Conservation (phyloP, 37 sponge, comb jelly and placozoan species). For the Chondrilla cf. caribensis region DNA sequence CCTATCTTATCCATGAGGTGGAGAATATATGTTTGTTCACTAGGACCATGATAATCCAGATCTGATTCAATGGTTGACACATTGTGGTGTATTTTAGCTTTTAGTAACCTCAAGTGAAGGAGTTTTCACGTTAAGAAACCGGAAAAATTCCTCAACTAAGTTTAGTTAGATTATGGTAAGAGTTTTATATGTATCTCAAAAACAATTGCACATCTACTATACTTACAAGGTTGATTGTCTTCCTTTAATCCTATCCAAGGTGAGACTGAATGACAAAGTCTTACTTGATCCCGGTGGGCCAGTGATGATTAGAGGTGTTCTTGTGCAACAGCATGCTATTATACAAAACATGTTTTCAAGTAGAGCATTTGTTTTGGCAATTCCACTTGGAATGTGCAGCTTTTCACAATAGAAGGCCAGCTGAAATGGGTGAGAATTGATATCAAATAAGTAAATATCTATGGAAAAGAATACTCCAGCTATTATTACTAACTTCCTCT, state of each 20-base stretch:
- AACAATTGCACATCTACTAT: not conserved
- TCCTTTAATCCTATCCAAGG: slow-evolving; percentile 75
- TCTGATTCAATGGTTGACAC: too few relatives aligned
- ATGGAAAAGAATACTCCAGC: too few relatives aligned
- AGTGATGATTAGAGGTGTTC: slow-evolving; percentile 86
- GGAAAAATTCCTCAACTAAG: too few relatives aligned
- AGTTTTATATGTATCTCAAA: too few relatives aligned
- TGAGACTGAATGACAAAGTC: slow-evolving; percentile 89
- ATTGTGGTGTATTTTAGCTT: too few relatives aligned
- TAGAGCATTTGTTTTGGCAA: slow-evolving; percentile 84
- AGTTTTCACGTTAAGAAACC: too few relatives aligned
- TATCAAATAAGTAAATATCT: too few relatives aligned
- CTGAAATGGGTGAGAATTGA: not conserved
- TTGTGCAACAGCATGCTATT: slow-evolving; percentile 72
- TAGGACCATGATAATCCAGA: too few relatives aligned
- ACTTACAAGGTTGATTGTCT: slow-evolving; percentile 54
- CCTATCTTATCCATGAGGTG: too few relatives aligned
- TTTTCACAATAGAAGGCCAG: slow-evolving; percentile 59
- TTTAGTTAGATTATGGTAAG: too few relatives aligned
- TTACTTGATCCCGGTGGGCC: slow-evolving; percentile 91
- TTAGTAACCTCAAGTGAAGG: too few relatives aligned
- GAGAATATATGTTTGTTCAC: too few relatives aligned
- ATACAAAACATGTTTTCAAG: slow-evolving; percentile 90
- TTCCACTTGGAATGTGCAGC: slow-evolving; percentile 66
- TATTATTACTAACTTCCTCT: slow-evolving; percentile 26